Conservation (phyloP, 2,797 vertebrate species). For the Gephyroberyx darwinii region DNA sequence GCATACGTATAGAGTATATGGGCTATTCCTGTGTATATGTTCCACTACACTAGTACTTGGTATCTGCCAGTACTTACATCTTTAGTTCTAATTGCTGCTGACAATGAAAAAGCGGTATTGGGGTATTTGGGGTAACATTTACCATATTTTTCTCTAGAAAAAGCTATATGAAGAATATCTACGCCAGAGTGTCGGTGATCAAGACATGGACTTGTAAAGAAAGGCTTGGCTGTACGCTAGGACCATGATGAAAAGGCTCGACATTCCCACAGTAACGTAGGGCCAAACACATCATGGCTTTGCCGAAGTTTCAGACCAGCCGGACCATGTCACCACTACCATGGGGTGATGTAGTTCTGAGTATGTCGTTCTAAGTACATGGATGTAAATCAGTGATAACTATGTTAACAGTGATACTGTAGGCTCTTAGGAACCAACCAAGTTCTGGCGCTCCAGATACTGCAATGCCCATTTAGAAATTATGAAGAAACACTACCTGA, state of each 20-base stretch:
- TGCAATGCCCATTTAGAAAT: slow-evolving; percentile 31
- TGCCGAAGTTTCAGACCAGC: slow-evolving; percentile 26
- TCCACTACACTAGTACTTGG: not conserved
- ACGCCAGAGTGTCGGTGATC: slow-evolving; percentile 86
- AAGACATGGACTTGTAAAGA: slow-evolving; percentile 80
- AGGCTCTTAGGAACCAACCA: slow-evolving; percentile 18
- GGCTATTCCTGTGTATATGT: no score
- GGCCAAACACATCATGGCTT: slow-evolving; percentile 29
- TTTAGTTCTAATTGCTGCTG: not conserved
- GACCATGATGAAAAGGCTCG: slow-evolving; percentile 19
- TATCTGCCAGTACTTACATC: not conserved
- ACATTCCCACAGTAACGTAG: slow-evolving; percentile 7
- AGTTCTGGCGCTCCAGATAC: slow-evolving; percentile 29
- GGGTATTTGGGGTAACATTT: not conserved
- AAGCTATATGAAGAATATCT: slow-evolving; percentile 88
- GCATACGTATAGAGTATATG: no score
- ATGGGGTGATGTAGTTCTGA: slow-evolving; percentile 6
- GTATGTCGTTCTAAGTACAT: not conserved
- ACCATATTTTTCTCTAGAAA: slow-evolving; percentile 72
- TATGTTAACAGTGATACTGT: slow-evolving; percentile 4
- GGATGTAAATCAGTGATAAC: not conserved
- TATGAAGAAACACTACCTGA: slow-evolving; percentile 30
- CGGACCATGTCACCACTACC: slow-evolving; percentile 16
- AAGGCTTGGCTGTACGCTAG: not conserved
- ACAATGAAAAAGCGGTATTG: not conserved